Evolutionary conservation across 1,140 invertebrate species (phyloP), one percentile per base, ranked within the genome.

Genomic region (Drosophila simulans): DNA sequence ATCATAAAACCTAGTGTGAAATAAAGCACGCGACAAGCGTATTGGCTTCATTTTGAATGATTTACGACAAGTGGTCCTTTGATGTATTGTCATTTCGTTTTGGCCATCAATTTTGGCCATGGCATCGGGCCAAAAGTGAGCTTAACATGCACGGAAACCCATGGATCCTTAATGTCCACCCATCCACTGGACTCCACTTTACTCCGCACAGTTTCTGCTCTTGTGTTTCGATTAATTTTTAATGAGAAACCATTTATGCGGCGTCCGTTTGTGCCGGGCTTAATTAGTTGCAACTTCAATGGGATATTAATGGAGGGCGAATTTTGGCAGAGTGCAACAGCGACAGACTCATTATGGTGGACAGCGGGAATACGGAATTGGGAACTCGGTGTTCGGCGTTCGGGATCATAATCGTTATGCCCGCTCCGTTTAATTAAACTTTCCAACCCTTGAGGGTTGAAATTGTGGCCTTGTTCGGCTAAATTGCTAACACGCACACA

Each of bases 361-460:
- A 63, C 45, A 51, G 49, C 31, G 37, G 31, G 22, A 59, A 27
- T 48, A 56, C 13, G 66, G 56, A 3, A 39, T 56, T 31, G 31
- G 31, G 8, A 31, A 8, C 31, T 31, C 27, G 27, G 27, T 7
- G 27, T 27, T 27, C 31, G 31, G 31, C 3, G 7, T 31, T 31
- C 31, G 73, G 56, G 5, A 39, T 56, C 48, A 65, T 69, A 69
- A 82, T 79, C 72, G 58, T 79, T 69, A 60, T 82, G 80, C 48
- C 48, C 37, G 46, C 40, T 46, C 69, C 27, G 59, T 79, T 81
- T 81, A 82, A 81, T 82, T 81, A 81, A 81, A 86, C 43, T 85
- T 70, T 72, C 25, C 43, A 83, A 62, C 58, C 77, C 75, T 73
- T 64, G 60, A 40, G 70, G 51, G 43, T 11, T 34, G 12, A 63